Evolutionary conservation across 1,140 invertebrate genomes (phyloP).

Genomic region (Platorchestia sp.): DNA sequence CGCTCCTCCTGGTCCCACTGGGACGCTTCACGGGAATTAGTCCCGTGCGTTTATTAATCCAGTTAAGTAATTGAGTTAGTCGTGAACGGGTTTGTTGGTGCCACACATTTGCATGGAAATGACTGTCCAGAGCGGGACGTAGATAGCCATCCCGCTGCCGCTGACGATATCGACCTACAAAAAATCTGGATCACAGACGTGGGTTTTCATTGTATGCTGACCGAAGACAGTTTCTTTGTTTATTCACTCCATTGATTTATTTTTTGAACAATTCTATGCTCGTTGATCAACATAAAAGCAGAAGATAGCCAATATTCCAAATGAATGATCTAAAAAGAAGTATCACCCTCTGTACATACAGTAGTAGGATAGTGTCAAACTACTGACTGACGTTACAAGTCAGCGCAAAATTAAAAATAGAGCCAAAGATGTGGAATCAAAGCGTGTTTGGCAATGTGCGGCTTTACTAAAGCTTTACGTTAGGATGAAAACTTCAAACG

Average conservation of each 20-base stretch:
- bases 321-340: too few relatives aligned
- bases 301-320: background rate
- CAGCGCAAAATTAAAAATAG: too few relatives aligned
- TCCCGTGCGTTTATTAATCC: constrained; percentile 40
- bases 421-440: too few relatives aligned
- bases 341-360: too few relatives aligned
- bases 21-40: constrained; percentile 34
- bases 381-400: too few relatives aligned
- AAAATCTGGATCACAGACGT: background rate
- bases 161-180: background rate
- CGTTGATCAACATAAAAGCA: background rate
- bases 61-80: constrained; percentile 56
- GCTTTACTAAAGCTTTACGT: too few relatives aligned
- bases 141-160: background rate
- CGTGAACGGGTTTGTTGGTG: constrained; percentile 38
- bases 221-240: background rate
- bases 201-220: background rate
- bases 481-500: too few relatives aligned
- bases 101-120: constrained; percentile 49
- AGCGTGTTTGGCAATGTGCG: too few relatives aligned
- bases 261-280: background rate
- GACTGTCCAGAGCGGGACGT: constrained; percentile 10
- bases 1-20: background rate
- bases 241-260: background rate
- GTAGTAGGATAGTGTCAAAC: too few relatives aligned